Percentiles rank a stretch among this genome's conserved stretches.
phyloP scores from a whole-genome alignment of 2,797 vertebrate species.

The Hozukius guyotensis region DNA sequence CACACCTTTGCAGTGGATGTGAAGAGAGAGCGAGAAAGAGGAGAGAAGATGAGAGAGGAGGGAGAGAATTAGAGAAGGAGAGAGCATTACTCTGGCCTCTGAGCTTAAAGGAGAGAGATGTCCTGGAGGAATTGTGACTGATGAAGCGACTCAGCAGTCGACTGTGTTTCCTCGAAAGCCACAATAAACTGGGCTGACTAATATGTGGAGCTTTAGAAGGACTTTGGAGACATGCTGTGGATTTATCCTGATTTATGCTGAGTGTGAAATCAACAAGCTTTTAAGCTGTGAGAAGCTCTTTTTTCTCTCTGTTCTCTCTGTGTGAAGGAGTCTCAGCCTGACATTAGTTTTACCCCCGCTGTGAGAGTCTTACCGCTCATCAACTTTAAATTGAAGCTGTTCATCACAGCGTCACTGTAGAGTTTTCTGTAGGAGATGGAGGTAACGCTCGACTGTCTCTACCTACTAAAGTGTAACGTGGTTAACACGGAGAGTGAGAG shows the following conservation, averaged over 20 bases:
- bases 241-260: conserved; percentile 58
- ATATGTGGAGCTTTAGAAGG: conserved; percentile 42
- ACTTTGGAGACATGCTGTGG: conserved; percentile 43
- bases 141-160: conserved; percentile 50
- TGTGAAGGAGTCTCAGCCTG: conserved; percentile 40
- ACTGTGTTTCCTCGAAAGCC: conserved; percentile 38
- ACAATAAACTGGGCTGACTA: conserved; percentile 57
- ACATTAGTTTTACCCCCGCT: conserved; percentile 35
- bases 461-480: not conserved
- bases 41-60: not conserved
- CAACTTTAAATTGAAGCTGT: conserved; percentile 29
- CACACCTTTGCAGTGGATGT: conserved; percentile 3
- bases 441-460: not conserved
- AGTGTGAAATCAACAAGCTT: conserved; percentile 67
- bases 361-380: conserved; percentile 37
- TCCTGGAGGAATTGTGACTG: conserved; percentile 52
- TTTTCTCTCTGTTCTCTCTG: conserved; percentile 18
- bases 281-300: conserved; percentile 38
- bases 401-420: not conserved
- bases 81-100: conserved; percentile 29
- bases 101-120: conserved; percentile 37
- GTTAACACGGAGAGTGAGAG: not conserved
- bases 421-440: not conserved
- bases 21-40: conserved; percentile 13
- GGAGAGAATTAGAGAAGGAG: conserved; percentile 14